phyloP scores from a whole-genome alignment of 2,797 vertebrate genomes.

The Echeneis naucrates region DNA sequence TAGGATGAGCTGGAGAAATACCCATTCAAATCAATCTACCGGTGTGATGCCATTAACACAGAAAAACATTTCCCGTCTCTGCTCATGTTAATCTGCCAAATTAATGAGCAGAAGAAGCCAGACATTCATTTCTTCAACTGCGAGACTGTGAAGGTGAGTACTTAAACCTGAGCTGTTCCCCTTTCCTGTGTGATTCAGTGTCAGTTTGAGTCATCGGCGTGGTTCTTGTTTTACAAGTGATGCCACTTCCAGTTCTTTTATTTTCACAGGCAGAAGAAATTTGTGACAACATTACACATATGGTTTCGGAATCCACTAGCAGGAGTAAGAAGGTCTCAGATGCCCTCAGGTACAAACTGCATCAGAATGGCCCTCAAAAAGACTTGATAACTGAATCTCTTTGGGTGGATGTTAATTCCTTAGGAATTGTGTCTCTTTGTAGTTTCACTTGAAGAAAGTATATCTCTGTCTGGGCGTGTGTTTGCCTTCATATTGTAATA shows the following conservation, averaged over 20 bases:
- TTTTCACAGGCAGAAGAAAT: constrained; percentile 85
- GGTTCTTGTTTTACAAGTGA: constrained; percentile 58
- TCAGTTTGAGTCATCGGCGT: background rate
- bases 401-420: background rate
- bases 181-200: background rate
- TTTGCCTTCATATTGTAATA: background rate
- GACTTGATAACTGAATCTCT: background rate
- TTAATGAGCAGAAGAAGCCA: constrained; percentile 79
- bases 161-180: background rate
- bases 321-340: constrained; percentile 67
- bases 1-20: constrained; percentile 89
- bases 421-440: no score
- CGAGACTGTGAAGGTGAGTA: constrained; percentile 71
- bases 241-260: constrained; percentile 28
- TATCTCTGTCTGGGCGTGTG: background rate
- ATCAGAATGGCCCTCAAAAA: background rate
- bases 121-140: constrained; percentile 90
- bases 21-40: constrained; percentile 78
- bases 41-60: constrained; percentile 82
- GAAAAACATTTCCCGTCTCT: constrained; percentile 80
- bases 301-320: constrained; percentile 74
- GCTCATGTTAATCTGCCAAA: constrained; percentile 87
- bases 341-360: constrained; percentile 77
- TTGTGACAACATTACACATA: constrained; percentile 81
- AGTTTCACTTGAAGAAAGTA: background rate